These are phyloP conservation scores for Actias luna DNA, from an alignment of 2,888 invertebrate genomes.

Conservation along the genomic window DNA sequence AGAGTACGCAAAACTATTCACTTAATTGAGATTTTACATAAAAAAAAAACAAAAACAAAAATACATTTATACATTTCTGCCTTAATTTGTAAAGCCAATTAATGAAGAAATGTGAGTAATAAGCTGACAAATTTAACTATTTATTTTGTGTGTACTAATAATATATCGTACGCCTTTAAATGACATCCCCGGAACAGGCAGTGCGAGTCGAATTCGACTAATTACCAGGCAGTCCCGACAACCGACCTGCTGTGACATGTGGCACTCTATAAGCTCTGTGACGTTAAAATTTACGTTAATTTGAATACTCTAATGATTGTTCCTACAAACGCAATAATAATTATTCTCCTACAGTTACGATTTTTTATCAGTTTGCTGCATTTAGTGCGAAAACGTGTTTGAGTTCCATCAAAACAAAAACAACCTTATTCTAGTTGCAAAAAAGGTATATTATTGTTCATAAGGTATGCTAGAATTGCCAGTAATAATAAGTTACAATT, in stretches of 20 bases:
- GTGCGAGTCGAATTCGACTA: slow-evolving; percentile 68
- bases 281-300: slow-evolving; percentile 8
- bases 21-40: no score
- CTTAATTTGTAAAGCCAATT: neutral
- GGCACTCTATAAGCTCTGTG: slow-evolving; percentile 57
- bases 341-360: neutral
- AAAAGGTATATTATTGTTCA: no score
- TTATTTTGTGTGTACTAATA: slow-evolving; percentile 22
- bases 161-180: slow-evolving; percentile 36
- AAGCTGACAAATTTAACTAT: slow-evolving; percentile 15
- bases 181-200: slow-evolving; percentile 55
- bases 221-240: slow-evolving; percentile 58
- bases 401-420: no score
- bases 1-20: neutral
- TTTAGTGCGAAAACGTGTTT: no score
- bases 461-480: no score
- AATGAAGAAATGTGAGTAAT: slow-evolving; percentile 4
- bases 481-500: no score
- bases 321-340: slow-evolving; percentile 18
- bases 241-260: slow-evolving; percentile 65
- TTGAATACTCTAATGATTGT: slow-evolving; percentile 15
- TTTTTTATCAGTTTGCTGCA: no score
- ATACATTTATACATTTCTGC: neutral
- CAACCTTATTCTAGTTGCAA: no score
- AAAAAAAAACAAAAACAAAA: neutral